Evolutionary conservation across 2,797 vertebrate genomes (phyloP), one percentile per base, ranked within the genome.

Genomic region (Myiotriccus ornatus): DNA sequence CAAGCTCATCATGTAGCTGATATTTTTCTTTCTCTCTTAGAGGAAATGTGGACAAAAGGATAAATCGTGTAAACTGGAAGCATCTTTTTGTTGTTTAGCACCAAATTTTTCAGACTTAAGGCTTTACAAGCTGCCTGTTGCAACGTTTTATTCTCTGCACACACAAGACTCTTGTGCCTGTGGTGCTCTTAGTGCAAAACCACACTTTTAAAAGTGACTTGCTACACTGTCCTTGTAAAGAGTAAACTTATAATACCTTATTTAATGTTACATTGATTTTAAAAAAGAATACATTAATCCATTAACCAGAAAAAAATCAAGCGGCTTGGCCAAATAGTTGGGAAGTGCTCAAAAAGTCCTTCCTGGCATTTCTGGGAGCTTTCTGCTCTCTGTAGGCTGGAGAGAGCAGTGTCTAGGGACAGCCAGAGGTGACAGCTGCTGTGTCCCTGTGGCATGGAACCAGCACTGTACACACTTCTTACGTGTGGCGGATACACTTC

Each of bases 11-110:
- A 34, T 52, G 80, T 94, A 92, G 69, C 46, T 69, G 47, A 14
- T 34, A 39, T 49, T 53, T 32, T 77, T 52, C 56, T 83, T 90
- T 69, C 52, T 87, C 28, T 90, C 56, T 83, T 95, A 90, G 60
- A 82, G 39, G 84, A 95, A 84, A 65, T 94, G 52, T 77, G 68
- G 44, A 60, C 91, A 82, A 91, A 87, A 53, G 71, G 21, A 79
- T 64, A 93, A 77, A 80, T 25, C 49, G 44, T 28, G 49, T 82
- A 87, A 95, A 65, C 34, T 32, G 35, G 73, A 87, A 82, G 53
- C 34, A 74, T 50, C 2, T 62, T 74, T 81, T 92, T 65, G 37
- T 59, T 60, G 11, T 73, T 79, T 24, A 90, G 35, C 52, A 78
- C 4, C 10, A 49, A 21, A 1, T 9, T 22, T 47, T 53, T 55